A percentile compares a stretch with the other conserved stretches of the same genome.
These are phyloP conservation scores for Lamprologus lemairii DNA, from an alignment of 2,113 vertebrate species.

Conservation along the genomic window DNA sequence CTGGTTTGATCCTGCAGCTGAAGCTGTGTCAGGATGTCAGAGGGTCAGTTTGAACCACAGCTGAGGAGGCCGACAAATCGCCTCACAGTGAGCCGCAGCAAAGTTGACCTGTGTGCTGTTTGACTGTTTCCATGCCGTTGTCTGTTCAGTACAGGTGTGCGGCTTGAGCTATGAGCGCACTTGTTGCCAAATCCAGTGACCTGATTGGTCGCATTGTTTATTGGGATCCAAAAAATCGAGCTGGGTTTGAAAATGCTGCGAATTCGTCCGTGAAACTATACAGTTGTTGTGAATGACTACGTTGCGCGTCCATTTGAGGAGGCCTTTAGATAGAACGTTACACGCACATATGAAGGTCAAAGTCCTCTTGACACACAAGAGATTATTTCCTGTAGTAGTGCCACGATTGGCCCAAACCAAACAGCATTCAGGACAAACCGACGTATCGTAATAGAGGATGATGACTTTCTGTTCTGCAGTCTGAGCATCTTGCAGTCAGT, in stretches of 20 bases:
- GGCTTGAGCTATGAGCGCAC: neutral
- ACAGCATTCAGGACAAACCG: neutral
- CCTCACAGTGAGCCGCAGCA: accelerated
- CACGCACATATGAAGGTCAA: neutral
- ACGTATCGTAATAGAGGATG: neutral
- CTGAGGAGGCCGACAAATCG: neutral
- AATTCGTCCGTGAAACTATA: neutral
- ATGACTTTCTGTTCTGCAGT: neutral
- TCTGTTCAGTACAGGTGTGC: neutral
- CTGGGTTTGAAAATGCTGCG: neutral
- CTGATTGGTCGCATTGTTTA: neutral
- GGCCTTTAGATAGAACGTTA: neutral
- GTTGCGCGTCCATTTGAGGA: accelerated
- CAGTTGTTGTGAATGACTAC: neutral
- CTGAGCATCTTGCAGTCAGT: neutral
- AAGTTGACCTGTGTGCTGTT: neutral
- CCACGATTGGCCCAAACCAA: neutral
- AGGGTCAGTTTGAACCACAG: accelerated
- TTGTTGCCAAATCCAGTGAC: neutral
- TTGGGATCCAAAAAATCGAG: accelerated
- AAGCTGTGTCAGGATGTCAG: neutral
- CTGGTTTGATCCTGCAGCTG: neutral
- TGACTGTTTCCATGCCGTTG: neutral
- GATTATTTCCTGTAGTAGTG: neutral
- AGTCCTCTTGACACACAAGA: neutral